Evolutionary conservation across 35 echinoderm and acorn worm genomes (phyloP), one percentile per base, ranked within the genome.

Genomic region (Stichopus chloronotus): DNA sequence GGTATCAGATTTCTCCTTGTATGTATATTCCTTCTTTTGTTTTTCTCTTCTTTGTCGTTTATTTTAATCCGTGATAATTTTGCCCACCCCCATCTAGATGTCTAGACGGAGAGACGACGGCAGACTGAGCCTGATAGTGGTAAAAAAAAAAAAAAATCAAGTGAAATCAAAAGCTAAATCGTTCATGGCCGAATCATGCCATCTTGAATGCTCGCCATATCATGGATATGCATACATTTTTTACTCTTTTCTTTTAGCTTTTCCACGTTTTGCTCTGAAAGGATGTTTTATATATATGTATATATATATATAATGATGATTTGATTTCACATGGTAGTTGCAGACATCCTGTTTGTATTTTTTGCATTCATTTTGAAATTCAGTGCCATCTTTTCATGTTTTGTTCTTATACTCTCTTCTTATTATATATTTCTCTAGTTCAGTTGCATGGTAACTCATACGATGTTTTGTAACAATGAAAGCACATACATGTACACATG

Each of bases 61-160:
- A 52, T 83, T 55, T 83, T 53, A 83, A 43, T 56, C 52, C 19
- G 53, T 83, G 80, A 83, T 83, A 56, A 83, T 83, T 83, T 83
- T 83, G 55, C 80, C 80, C 80, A 83, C 80, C 30, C 30, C 30
- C 52, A 83, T 83, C 7, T 83, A 83, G 80, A 83, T 83, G 80
- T 53, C 80, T 55, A 43, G 52, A 17, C 80, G 80, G 80, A 83
- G 55, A 53, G 80, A 83, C 8, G 53, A 55, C 52, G 80, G 80
- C 14, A 7, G 80, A 54, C 80, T 83, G 25, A 83, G 80, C 80
- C 8, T 83, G 17, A 83, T 56, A 17, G 80, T 56, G 80, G 80
- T 83, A 83, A 83, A 83, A 55, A 14, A 83, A 83, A 55, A 14
- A 79, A 56, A 83, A 83, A 8, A 55, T 12, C 76, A 78, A 23